Percentiles rank a stretch among this genome's conserved stretches.
These are phyloP conservation scores for Conchocele bisecta DNA, from an alignment of 2,888 invertebrate genomes.

Conservation along the genomic window DNA sequence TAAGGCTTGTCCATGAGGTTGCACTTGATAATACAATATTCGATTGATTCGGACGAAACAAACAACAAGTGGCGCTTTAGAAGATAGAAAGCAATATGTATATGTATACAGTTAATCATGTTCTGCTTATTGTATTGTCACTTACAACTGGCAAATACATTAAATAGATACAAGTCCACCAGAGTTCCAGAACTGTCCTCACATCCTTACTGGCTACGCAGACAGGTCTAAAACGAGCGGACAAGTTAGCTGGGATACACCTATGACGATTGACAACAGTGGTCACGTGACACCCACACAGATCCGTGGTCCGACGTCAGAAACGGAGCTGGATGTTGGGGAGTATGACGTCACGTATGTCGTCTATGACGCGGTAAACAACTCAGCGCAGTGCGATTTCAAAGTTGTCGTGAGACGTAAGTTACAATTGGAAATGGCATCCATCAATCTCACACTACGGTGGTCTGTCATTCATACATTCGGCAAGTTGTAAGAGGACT, in stretches of 20 bases:
- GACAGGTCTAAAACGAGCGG: conserved; percentile 27
- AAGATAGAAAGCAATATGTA: no score
- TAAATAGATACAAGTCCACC: conserved; percentile 58
- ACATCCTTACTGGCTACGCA: conserved; percentile 29
- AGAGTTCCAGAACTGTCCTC: conserved; percentile 24
- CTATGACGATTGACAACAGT: conserved; percentile 41
- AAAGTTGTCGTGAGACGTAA: conserved; percentile 58
- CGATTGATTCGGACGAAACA: no score
- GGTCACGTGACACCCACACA: conserved; percentile 7
- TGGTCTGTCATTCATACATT: no score
- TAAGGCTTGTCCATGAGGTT: no score
- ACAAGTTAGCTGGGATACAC: conserved; percentile 22
- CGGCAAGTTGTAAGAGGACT: no score
- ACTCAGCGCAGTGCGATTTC: conserved; percentile 50
- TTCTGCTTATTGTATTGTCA: no score
- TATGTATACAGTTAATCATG: no score
- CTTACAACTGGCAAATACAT: no score
- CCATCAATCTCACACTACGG: no score
- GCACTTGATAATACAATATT: no score
- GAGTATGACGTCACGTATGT: conserved; percentile 40
- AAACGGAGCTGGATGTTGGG: conserved; percentile 35
- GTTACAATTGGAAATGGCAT: no score
- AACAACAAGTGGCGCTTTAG: no score
- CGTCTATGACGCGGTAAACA: conserved; percentile 41
- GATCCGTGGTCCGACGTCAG: conserved; percentile 7